Conservation (phyloP, 2,888 invertebrate species). For the Agrochola lychnidis region DNA sequence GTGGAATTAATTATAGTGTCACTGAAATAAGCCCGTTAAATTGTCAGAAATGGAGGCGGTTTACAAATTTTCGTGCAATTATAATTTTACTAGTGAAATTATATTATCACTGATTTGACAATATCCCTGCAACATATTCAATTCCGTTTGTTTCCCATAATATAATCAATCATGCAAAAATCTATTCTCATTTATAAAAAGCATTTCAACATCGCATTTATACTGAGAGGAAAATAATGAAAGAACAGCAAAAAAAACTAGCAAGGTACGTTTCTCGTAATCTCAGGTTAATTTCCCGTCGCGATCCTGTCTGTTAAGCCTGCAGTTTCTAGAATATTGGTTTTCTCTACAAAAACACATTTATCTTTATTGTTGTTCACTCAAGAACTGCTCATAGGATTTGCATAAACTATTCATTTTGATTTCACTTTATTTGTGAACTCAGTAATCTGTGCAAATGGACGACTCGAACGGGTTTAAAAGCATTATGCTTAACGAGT, state of each 20-base stretch:
- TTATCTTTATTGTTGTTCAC: constrained; percentile 62
- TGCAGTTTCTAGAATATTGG: constrained; percentile 56
- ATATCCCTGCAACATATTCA: too few species aligned
- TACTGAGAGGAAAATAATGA: neutral
- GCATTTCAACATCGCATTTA: neutral
- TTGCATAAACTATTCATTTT: constrained; percentile 64
- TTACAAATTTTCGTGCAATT: too few species aligned
- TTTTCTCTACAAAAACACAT: constrained; percentile 58
- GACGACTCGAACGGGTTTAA: constrained; percentile 51
- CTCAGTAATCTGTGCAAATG: constrained; percentile 49
- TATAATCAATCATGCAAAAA: neutral
- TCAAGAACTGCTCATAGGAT: constrained; percentile 60
- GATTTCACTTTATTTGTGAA: constrained; percentile 61
- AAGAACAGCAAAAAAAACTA: neutral
- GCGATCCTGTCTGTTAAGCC: constrained; percentile 30
- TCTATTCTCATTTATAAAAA: neutral
- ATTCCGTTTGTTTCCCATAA: too few species aligned
- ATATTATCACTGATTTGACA: too few species aligned
- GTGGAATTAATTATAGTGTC: too few species aligned
- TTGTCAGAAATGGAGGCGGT: too few species aligned
- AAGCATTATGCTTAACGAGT: constrained; percentile 48
- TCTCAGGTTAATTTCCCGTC: constrained; percentile 28
- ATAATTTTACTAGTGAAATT: too few species aligned
- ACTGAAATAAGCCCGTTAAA: too few species aligned
- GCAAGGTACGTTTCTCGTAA: constrained; percentile 19